Percentiles rank a stretch among this genome's conserved stretches.
These are phyloP conservation scores for Deroplatys truncata DNA, from an alignment of 2,888 invertebrate species.

Conservation along the genomic window DNA sequence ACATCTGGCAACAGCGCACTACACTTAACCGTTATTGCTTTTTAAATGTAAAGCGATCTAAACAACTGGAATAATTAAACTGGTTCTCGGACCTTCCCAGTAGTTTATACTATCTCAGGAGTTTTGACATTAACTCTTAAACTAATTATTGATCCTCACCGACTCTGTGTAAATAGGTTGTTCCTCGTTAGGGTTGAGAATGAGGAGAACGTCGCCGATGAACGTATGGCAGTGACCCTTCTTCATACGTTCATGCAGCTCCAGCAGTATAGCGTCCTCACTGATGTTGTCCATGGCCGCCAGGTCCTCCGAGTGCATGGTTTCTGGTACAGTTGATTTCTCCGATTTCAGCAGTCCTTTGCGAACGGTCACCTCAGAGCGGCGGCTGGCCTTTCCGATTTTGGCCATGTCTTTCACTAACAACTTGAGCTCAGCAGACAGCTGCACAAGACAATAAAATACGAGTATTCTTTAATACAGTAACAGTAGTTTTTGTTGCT, in stretches of 20 bases:
- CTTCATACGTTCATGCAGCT: conserved; percentile 63
- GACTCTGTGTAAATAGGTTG: conserved; percentile 68
- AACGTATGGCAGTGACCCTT: conserved; percentile 70
- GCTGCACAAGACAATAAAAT: conserved; percentile 45
- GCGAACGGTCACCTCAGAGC: conserved; percentile 8
- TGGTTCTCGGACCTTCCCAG: too few species aligned
- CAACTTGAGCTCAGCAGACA: conserved; percentile 67
- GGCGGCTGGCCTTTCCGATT: conserved; percentile 38
- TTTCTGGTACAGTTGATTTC: conserved; percentile 53
- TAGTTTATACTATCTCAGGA: too few species aligned
- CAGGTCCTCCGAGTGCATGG: conserved; percentile 78
- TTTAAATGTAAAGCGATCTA: too few species aligned
- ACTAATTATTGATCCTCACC: conserved; percentile 47
- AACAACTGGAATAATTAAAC: too few species aligned
- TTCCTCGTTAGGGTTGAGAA: conserved; percentile 73
- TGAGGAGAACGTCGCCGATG: conserved; percentile 73
- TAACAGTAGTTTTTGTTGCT: too few species aligned
- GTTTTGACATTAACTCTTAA: too few species aligned
- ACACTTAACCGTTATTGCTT: too few species aligned
- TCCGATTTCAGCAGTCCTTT: conserved; percentile 23
- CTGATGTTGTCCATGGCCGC: conserved; percentile 69
- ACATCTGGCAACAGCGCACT: too few species aligned
- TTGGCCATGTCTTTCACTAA: conserved; percentile 49
- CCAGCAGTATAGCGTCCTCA: conserved; percentile 67
- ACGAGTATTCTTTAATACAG: too few species aligned